Evolutionary conservation across 1,140 invertebrate species (phyloP).

Genomic region (Drosophila murphyi): DNA sequence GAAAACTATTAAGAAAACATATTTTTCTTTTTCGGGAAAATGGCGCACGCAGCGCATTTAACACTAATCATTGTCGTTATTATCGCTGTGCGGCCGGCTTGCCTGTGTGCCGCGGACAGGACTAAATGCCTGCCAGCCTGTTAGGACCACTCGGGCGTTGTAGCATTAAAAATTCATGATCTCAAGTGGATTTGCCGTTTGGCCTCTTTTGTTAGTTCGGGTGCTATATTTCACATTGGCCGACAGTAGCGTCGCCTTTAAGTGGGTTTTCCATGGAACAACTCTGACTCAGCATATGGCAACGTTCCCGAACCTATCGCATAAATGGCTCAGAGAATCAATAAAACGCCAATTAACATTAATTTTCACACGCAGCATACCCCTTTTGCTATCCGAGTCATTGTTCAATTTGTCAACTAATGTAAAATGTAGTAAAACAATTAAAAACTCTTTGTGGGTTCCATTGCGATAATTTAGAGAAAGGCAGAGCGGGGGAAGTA

Average conservation of each 20-base stretch:
- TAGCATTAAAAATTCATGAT: constrained; percentile 60
- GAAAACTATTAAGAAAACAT: constrained; percentile 69
- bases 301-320: constrained; percentile 17
- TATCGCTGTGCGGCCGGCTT: constrained; percentile 31
- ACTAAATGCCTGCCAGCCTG: constrained; percentile 9
- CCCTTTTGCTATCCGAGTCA: constrained; percentile 18
- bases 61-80: constrained; percentile 73
- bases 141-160: constrained; percentile 15
- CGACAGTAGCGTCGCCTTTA: constrained; percentile 58
- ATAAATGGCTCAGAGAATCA: constrained; percentile 54
- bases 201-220: constrained; percentile 46
- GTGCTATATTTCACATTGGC: constrained; percentile 59
- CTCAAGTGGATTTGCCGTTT: constrained; percentile 44
- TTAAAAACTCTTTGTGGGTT: constrained; percentile 42
- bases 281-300: constrained; percentile 23
- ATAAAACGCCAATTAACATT: constrained; percentile 66
- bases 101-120: constrained; percentile 31
- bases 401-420: constrained; percentile 67
- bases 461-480: neutral
- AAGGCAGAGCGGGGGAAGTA: too few relatives aligned
- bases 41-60: constrained; percentile 59
- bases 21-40: constrained; percentile 53
- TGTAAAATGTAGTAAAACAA: constrained; percentile 60
- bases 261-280: constrained; percentile 42
- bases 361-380: constrained; percentile 58